Base-by-base conservation (phyloP, 2,797 vertebrate genomes). In the Enteromius mattozi region DNA sequence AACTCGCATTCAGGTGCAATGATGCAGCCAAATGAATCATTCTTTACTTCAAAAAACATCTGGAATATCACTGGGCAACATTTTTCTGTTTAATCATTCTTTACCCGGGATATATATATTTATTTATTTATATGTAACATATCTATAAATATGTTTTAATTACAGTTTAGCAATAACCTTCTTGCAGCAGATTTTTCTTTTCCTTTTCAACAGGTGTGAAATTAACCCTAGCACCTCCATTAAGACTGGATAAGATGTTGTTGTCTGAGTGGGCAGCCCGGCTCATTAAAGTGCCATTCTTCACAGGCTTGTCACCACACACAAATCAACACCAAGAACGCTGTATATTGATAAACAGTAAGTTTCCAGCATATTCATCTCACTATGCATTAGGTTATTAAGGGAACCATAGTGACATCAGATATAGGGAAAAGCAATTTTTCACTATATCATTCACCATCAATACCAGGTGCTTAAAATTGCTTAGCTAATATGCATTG, bases 181-280 rank as follows among this genome's bases (percentile, higher is more conserved):
- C 90, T 90, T 88, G 89, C 87, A 19, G 81, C 21, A 85, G 86
- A 75, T 87, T 86, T 65, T 82, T 85, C 65, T 88, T 87, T 90
- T 90, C 88, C 87, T 85, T 83, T 87, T 19, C 56, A 79, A 76
- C 27, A 82, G 84, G 72, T 80, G 81, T 85, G 87, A 81, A 89
- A 89, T 89, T 91, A 89, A 94, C 88, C 85, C 51, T 75, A 74
- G 70, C 84, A 91, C 84, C 82, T 80, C 86, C 82, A 88, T 93
- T 90, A n/a, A 89, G 78, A 37, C 71, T 70, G 85, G 74, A 75
- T 88, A 84, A 91, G 85, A 85, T 88, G 78, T 86, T 89, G 81
- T 84, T 90, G 80, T 89, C 84, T 85, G 63, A 87, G 63, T 89
- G 68, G 87, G 81, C 45, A 59, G 56, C 87, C 81, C 77, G 42